These are phyloP conservation scores for Benitochromis conjunctus DNA, from an alignment of 2,113 vertebrate species.

Conservation along the genomic window DNA sequence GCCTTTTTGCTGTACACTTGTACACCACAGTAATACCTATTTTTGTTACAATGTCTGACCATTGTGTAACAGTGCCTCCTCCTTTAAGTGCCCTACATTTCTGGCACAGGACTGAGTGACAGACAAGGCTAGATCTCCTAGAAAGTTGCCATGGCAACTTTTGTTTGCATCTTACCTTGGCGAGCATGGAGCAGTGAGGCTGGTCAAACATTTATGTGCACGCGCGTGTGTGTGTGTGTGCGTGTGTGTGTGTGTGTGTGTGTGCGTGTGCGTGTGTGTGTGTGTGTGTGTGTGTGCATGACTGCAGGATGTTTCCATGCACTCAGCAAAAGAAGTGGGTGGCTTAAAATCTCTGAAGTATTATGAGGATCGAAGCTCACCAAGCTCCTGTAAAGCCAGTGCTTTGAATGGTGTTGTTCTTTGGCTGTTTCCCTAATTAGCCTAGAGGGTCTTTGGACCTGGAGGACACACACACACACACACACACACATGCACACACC, in stretches of 20 bases:
- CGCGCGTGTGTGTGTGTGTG: background rate
- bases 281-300: background rate
- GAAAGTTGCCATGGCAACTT: conserved; percentile 55
- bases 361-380: conserved; percentile 5
- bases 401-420: conserved; percentile 24
- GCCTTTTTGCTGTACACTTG: background rate
- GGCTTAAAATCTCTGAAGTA: conserved; percentile 7
- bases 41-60: background rate
- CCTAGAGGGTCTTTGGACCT: conserved; percentile 14
- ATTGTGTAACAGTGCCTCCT: conserved; percentile 7
- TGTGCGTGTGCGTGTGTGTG: too few species aligned
- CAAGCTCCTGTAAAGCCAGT: conserved; percentile 11
- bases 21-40: background rate
- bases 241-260: background rate
- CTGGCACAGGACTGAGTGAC: background rate
- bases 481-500: background rate
- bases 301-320: background rate
- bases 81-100: conserved; percentile 32
- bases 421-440: conserved; percentile 47
- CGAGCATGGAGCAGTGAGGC: background rate
- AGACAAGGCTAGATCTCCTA: conserved; percentile 6
- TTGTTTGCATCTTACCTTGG: conserved; percentile 38
- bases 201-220: conserved; percentile 30
- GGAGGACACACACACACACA: background rate
- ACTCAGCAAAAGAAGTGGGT: conserved; percentile 9